Evolutionary conservation across 64 coral and sea anemone genomes (phyloP), one percentile per base, ranked within the genome.

Genomic region (Dendronephthya gigantea): DNA sequence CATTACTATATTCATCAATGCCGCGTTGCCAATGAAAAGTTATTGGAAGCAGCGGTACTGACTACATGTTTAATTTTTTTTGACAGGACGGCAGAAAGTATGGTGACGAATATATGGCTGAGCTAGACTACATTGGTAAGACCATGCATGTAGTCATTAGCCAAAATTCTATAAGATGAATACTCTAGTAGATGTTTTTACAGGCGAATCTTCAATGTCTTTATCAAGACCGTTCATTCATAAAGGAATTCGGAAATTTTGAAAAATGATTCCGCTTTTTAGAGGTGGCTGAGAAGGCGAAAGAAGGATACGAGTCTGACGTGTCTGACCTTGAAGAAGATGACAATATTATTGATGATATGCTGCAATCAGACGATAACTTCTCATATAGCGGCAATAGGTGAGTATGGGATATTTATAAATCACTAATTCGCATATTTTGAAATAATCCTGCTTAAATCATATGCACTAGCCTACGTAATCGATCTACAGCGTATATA

Each of bases 91-190:
- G 94, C 30, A 82, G 94, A 83, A 89, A 97, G 82, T 97, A 91
- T 90, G 94, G 94, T 30, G 94, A 97, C 82, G 94, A 97, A 84
- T 97, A 97, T 72, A 62, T 97, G n/a, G 94, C 94, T 8, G 94
- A 97, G 56, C 70, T 97, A 14, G 94, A 97, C 37, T 92, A 97
- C 32, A 97, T 97, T 36, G 92, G 92, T 94, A 87, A 35, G 92
- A 82, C n/a, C n/a, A n/a, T n/a, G n/a, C n/a, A n/a, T n/a, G n/a
- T n/a, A n/a, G n/a, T n/a, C n/a, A n/a, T n/a, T n/a, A n/a, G n/a
- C n/a, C n/a, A n/a, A n/a, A n/a, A n/a, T n/a, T n/a, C n/a, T n/a
- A n/a, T n/a, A n/a, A n/a, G n/a, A n/a, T n/a, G n/a, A n/a, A n/a
- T n/a, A n/a, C n/a, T n/a, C n/a, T n/a, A 66, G 29, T 66, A 6